Evolutionary conservation across 2,797 vertebrate genomes (phyloP).

Genomic region (Enoplosus armatus): DNA sequence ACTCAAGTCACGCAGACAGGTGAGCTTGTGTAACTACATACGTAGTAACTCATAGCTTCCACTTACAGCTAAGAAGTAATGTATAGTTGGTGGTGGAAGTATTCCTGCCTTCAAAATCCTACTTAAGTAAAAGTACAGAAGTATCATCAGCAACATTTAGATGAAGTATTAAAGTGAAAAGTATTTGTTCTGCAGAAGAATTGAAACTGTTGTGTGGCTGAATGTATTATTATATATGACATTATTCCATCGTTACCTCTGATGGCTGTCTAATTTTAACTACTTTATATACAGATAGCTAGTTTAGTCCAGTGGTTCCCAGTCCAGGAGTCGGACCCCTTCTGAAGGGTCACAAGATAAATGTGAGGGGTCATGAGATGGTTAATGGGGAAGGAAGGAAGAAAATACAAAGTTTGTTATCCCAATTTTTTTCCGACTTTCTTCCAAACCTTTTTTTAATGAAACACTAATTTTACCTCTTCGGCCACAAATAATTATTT

Average conservation of each 20-base stretch:
- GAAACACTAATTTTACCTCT: not conserved
- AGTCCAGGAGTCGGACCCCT: not conserved
- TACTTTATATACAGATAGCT: not conserved
- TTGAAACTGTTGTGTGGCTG: too few species aligned
- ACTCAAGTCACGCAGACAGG: not conserved
- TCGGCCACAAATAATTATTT: not conserved
- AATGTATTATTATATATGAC: not conserved
- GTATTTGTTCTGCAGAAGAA: too few species aligned
- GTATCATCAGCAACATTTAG: not conserved
- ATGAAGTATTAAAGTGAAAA: not conserved
- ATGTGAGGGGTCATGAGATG: not conserved
- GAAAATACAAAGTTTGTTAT: not conserved
- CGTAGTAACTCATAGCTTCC: not conserved
- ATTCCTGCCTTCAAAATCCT: not conserved
- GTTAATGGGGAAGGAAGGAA: not conserved
- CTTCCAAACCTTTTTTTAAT: not conserved
- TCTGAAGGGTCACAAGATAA: not conserved
- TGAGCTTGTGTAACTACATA: not conserved
- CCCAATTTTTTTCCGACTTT: not conserved
- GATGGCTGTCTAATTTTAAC: not conserved
- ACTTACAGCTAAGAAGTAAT: not conserved
- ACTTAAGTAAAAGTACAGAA: not conserved
- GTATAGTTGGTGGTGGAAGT: too few species aligned
- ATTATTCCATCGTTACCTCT: not conserved
- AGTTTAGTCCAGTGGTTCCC: not conserved